Percentiles rank a stretch among this genome's conserved stretches.
Evolutionary conservation across 2,888 invertebrate species (phyloP).

Genomic region (Notodonta ziczac): DNA sequence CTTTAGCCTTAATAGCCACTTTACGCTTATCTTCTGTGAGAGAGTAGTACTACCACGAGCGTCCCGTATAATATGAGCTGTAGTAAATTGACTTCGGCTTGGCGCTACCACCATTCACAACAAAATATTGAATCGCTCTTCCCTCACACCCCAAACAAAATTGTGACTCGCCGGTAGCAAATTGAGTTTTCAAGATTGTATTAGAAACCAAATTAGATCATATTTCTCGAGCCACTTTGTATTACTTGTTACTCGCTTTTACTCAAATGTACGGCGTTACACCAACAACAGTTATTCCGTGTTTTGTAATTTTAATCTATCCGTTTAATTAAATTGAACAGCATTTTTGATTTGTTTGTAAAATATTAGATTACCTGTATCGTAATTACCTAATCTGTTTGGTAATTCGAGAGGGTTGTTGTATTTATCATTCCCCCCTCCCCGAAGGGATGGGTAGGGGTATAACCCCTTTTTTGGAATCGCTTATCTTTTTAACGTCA

Average conservation of each 20-base stretch:
- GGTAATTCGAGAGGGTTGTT: conserved; percentile 37
- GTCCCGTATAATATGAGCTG: too few relatives aligned
- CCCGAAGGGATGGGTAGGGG: conserved; percentile 16
- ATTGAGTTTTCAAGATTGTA: conserved; percentile 77
- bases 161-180: conserved; percentile 61
- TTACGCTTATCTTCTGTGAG: too few relatives aligned
- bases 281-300: conserved; percentile 4
- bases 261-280: conserved; percentile 17
- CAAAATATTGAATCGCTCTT: conserved; percentile 16
- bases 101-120: too few relatives aligned
- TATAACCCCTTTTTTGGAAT: conserved; percentile 20
- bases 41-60: too few relatives aligned
- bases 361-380: conserved; percentile 23
- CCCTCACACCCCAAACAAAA: conserved; percentile 35
- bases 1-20: too few relatives aligned
- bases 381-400: conserved; percentile 38
- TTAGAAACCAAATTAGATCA: conserved; percentile 76
- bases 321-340: conserved; percentile 7
- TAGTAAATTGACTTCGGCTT: too few relatives aligned
- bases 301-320: conserved; percentile 8
- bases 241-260: conserved; percentile 51
- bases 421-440: conserved; percentile 31
- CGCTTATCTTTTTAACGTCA: conserved; percentile 6
- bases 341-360: conserved; percentile 14
- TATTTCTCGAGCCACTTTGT: conserved; percentile 70